These are phyloP conservation scores for Notodonta ziczac DNA, from an alignment of 2,888 invertebrate species.

Conservation along the genomic window DNA sequence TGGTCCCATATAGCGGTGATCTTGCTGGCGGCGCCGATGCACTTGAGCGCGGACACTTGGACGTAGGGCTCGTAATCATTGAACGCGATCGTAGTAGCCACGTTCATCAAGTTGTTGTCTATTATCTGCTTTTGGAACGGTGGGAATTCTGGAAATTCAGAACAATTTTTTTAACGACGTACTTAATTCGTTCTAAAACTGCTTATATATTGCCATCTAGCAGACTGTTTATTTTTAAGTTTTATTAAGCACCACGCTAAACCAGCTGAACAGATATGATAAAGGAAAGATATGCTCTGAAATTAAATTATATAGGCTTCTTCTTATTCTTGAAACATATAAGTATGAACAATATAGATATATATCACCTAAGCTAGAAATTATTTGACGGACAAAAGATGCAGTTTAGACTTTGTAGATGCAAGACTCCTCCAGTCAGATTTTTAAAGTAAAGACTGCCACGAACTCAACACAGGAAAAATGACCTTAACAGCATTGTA, in stretches of 20 bases:
- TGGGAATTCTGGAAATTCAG: slow-evolving; percentile 86
- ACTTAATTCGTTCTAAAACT: too few relatives aligned
- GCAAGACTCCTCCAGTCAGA: too few relatives aligned
- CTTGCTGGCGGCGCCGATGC: slow-evolving; percentile 87
- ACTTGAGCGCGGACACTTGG: slow-evolving; percentile 89
- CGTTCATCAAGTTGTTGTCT: slow-evolving; percentile 86
- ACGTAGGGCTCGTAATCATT: slow-evolving; percentile 90
- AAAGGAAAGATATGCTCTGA: too few relatives aligned
- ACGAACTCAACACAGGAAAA: neutral
- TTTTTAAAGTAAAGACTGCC: neutral
- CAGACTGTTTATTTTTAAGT: too few relatives aligned
- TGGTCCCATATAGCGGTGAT: slow-evolving; percentile 88
- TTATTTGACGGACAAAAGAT: too few relatives aligned
- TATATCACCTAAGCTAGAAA: too few relatives aligned
- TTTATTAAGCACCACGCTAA: neutral
- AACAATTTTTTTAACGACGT: slow-evolving; percentile 8
- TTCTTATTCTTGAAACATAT: too few relatives aligned
- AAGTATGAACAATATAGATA: too few relatives aligned
- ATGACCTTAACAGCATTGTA: neutral
- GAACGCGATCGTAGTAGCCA: slow-evolving; percentile 87
- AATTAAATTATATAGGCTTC: too few relatives aligned
- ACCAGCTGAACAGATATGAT: too few relatives aligned
- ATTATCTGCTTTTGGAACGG: slow-evolving; percentile 89
- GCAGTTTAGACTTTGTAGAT: too few relatives aligned
- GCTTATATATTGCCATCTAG: too few relatives aligned